Evolutionary conservation across 2,888 invertebrate species (phyloP), one percentile per base, ranked within the genome.

Genomic region (Caradrina clavipalpis): DNA sequence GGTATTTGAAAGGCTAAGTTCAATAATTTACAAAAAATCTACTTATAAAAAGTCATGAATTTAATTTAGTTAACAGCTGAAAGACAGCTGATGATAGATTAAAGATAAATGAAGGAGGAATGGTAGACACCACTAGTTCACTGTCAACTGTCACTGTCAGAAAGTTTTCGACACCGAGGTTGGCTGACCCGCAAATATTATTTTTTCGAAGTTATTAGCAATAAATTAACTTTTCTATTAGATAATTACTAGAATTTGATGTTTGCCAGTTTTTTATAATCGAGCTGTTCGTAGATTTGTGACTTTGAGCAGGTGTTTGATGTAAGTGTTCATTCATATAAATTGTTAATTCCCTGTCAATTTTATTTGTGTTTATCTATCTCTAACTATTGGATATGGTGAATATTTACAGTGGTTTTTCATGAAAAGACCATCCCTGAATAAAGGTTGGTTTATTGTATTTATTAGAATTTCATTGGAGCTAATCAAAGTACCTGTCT

Each of bases 111-210:
- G n/a, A 39, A 11, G 0, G 13, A 2, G 39, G 39, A 39, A 39
- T 13, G 11, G 10, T 5, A 50, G 19, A 53, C 64, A 59, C 67
- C 62, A 51, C 67, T 62, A 53, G 10, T 31, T 42, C 15, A 42
- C n/a, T 71, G 77, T 77, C 74, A 80, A 68, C 59, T 74, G 45
- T 45, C 45, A 45, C 3, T 81, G 81, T 80, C 81, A 80, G 74
- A 81, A 81, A 81, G 81, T 81, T 81, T 66, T 39, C 8, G 15
- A 53, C 51, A 66, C 54, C 47, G 65, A 79, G 79, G 79, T 76
- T 71, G 81, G 55, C 77, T 69, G 76, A 78, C 81, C 71, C 69
- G 62, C 71, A 81, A 81, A 58, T 57, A 76, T 55, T 67, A 60
- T 60, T 77, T 73, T 80, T 73, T 66, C 35, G 15, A 70, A 80